A percentile compares a stretch with the other conserved stretches of the same genome.
Evolutionary conservation across 1,140 invertebrate species (phyloP).

Genomic region (Euschistus heros): DNA sequence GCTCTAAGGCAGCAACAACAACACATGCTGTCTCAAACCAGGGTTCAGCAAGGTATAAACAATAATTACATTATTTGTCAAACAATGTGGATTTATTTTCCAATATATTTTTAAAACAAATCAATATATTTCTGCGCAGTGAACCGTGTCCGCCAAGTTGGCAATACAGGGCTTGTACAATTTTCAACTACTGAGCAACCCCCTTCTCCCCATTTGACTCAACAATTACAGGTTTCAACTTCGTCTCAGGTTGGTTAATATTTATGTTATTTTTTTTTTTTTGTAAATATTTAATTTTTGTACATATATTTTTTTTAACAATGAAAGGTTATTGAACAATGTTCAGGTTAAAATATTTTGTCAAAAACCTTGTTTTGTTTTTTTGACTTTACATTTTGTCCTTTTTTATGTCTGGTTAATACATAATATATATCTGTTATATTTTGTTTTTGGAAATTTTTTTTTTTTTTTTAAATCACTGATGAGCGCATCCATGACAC

Average conservation of each 20-base stretch:
- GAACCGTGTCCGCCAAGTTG: constrained; percentile 41
- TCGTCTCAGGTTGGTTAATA: constrained; percentile 35
- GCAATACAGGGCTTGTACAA: constrained; percentile 34
- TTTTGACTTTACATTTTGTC: no score
- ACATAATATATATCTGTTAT: no score
- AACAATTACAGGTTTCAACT: constrained; percentile 46
- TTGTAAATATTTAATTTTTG: constrained; percentile 1
- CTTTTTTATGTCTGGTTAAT: no score
- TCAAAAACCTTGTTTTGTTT: no score
- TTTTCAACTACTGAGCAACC: constrained; percentile 31
- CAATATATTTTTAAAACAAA: no score
- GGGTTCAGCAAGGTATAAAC: constrained; percentile 17
- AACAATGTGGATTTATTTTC: constrained; percentile 39
- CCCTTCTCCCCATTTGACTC: constrained; percentile 37
- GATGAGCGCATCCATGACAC: no score
- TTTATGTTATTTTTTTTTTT: neutral
- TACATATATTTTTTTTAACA: neutral
- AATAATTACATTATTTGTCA: constrained; percentile 24
- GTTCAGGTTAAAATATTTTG: no score
- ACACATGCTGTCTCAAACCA: constrained; percentile 31
- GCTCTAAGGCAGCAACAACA: constrained; percentile 67
- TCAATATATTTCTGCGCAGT: no score
- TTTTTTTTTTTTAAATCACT: no score
- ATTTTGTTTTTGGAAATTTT: no score
- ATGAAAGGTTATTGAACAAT: no score